phyloP scores from a whole-genome alignment of 1,140 invertebrate species.

The Drosophila nikananu region DNA sequence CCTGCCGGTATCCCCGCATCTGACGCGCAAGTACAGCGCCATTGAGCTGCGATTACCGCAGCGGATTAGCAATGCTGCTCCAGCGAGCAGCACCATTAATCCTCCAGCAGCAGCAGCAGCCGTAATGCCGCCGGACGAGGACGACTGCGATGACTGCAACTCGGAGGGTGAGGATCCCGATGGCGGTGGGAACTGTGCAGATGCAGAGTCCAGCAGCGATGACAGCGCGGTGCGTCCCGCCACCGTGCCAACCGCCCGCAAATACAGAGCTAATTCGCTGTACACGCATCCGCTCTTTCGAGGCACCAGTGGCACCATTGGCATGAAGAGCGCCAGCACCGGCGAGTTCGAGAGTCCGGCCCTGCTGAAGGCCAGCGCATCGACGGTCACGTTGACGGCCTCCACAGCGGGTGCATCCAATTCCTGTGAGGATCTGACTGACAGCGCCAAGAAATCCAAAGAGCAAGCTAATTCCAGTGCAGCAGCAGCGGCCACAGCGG shows the following conservation, averaged over 20 bases:
- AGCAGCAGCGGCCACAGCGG: constrained; percentile 1
- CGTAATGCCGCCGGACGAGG: constrained; percentile 32
- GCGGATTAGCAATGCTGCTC: constrained; percentile 39
- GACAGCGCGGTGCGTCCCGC: constrained; percentile 72
- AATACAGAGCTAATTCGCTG: constrained; percentile 80
- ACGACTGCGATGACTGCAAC: constrained; percentile 74
- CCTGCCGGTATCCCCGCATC: constrained; percentile 86
- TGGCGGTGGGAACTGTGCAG: constrained; percentile 78
- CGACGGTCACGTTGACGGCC: constrained; percentile 49
- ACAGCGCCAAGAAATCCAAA: constrained; percentile 53
- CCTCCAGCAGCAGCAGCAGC: constrained; percentile 6
- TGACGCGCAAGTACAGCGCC: constrained; percentile 76
- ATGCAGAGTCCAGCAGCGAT: constrained; percentile 82
- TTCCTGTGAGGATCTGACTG: constrained; percentile 56
- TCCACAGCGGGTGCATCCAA: constrained; percentile 26
- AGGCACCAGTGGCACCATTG: constrained; percentile 49
- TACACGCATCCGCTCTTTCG: constrained; percentile 73
- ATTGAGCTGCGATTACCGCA: constrained; percentile 71
- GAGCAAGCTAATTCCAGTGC: constrained; percentile 35
- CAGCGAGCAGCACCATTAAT: constrained; percentile 3
- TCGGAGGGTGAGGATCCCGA: constrained; percentile 76
- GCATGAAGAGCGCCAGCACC: constrained; percentile 53
- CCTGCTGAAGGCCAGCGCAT: constrained; percentile 49
- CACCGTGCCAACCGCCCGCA: constrained; percentile 63
- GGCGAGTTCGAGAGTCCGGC: constrained; percentile 44